These are phyloP conservation scores for Ianthella basta DNA, from an alignment of 37 sponge, comb jelly and placozoan species.

Conservation along the genomic window DNA sequence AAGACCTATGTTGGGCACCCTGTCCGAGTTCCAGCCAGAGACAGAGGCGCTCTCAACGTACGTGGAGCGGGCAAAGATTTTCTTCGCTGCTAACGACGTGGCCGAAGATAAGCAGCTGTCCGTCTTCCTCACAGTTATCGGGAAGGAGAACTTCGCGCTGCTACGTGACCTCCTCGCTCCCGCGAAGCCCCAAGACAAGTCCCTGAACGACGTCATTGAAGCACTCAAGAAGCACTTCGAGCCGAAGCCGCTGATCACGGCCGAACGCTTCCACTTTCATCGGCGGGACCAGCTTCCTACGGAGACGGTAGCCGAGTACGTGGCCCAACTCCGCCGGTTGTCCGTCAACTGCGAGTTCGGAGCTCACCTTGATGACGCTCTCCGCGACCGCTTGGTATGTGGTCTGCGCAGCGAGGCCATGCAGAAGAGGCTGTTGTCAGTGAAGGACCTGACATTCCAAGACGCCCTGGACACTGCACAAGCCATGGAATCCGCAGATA, in stretches of 20 bases:
- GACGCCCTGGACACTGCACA: not conserved
- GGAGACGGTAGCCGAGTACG: not conserved
- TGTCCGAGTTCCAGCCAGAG: not conserved
- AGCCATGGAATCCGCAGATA: not conserved
- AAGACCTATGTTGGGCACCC: not conserved
- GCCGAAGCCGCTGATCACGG: not conserved
- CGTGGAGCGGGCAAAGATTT: constrained; percentile 3
- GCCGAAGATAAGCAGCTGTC: not conserved
- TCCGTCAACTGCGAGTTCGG: not conserved
- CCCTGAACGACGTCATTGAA: not conserved
- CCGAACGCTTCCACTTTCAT: constrained; percentile 6
- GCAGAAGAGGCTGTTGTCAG: constrained; percentile 7
- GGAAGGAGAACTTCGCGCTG: not conserved
- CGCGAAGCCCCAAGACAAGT: not conserved
- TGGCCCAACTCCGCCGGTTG: not conserved
- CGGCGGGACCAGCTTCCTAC: not conserved
- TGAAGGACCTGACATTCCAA: not conserved
- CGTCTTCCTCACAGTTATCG: not conserved
- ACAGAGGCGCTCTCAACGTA: not conserved
- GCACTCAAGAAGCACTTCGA: not conserved
- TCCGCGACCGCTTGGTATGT: constrained; percentile 9
- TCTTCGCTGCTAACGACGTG: not conserved
- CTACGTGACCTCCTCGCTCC: not conserved
- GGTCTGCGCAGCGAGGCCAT: not conserved
- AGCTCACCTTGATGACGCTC: not conserved